Percentiles rank a stretch among this genome's conserved stretches.
phyloP scores from a whole-genome alignment of 30 jellyfish, hydroid and myxozoan genomes.

The Hydractinia symbiolongicarpus region DNA sequence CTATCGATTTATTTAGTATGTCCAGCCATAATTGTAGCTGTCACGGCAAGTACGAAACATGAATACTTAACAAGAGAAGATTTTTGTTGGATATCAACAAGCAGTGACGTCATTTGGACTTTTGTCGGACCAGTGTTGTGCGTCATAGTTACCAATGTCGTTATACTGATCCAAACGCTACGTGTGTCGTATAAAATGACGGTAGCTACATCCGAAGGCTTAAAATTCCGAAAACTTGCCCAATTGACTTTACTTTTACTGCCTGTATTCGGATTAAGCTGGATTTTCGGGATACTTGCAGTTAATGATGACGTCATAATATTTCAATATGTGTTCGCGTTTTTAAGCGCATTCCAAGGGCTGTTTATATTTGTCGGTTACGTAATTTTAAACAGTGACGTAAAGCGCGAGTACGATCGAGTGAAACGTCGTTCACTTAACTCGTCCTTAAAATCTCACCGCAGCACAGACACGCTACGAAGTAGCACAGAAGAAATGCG shows the following conservation, averaged over 20 bases:
- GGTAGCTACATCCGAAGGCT: background rate
- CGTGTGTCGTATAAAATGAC: conserved; percentile 25
- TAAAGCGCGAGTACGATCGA: conserved; percentile 13
- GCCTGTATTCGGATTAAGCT: conserved; percentile 29
- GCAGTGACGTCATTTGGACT: background rate
- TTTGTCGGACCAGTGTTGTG: conserved; percentile 14
- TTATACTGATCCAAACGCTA: conserved; percentile 16
- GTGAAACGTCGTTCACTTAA: background rate
- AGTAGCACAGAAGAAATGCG: too few relatives aligned
- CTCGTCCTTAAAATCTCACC: conserved; percentile 13
- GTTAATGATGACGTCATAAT: conserved; percentile 9
- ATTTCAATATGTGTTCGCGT: conserved; percentile 13
- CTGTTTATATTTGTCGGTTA: conserved; percentile 22
- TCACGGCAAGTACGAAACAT: conserved; percentile 1
- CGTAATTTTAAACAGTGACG: conserved; percentile 20
- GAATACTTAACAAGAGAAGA: conserved; percentile 7
- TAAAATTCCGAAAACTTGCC: conserved; percentile 19
- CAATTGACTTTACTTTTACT: conserved; percentile 17
- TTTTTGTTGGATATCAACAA: conserved; percentile 24
- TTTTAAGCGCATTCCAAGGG: conserved; percentile 20
- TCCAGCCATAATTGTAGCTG: conserved; percentile 14
- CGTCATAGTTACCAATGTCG: background rate
- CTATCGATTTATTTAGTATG: background rate
- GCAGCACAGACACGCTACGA: background rate
- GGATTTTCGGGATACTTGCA: conserved; percentile 31